Evolutionary conservation across 1,140 invertebrate genomes (phyloP).

Genomic region (Holotrichia oblita): DNA sequence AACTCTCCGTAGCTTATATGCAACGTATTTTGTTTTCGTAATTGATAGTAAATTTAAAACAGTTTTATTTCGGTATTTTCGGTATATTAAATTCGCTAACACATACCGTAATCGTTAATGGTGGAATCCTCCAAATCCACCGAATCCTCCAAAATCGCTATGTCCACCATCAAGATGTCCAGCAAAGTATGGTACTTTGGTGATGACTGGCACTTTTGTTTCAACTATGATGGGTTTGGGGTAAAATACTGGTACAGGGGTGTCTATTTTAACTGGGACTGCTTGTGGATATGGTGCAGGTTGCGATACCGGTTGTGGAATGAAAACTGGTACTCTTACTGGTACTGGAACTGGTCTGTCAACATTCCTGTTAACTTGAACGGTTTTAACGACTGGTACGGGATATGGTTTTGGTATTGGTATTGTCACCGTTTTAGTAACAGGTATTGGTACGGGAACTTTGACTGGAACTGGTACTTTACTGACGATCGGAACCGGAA

Average conservation of each 20-base stretch:
- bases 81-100: no score
- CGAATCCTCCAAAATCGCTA: slow-evolving; percentile 37
- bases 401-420: slow-evolving; percentile 36
- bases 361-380: slow-evolving; percentile 21
- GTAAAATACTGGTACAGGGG: not conserved
- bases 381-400: slow-evolving; percentile 23
- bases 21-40: no score
- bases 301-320: slow-evolving; percentile 22
- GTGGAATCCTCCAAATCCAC: slow-evolving; percentile 25
- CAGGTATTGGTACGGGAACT: slow-evolving; percentile 5
- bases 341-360: slow-evolving; percentile 34
- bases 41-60: no score
- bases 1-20: no score
- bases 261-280: slow-evolving; percentile 17
- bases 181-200: slow-evolving; percentile 30
- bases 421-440: slow-evolving; percentile 22
- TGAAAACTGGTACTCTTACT: slow-evolving; percentile 10
- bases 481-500: slow-evolving; percentile 28
- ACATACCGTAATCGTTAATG: not conserved
- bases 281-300: slow-evolving; percentile 17
- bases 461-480: slow-evolving; percentile 33
- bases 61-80: no score
- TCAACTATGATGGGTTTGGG: slow-evolving; percentile 28
- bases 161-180: not conserved
- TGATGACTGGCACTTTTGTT: slow-evolving; percentile 34